phyloP scores from a whole-genome alignment of 2,113 vertebrate genomes.

The Zapornia atra region DNA sequence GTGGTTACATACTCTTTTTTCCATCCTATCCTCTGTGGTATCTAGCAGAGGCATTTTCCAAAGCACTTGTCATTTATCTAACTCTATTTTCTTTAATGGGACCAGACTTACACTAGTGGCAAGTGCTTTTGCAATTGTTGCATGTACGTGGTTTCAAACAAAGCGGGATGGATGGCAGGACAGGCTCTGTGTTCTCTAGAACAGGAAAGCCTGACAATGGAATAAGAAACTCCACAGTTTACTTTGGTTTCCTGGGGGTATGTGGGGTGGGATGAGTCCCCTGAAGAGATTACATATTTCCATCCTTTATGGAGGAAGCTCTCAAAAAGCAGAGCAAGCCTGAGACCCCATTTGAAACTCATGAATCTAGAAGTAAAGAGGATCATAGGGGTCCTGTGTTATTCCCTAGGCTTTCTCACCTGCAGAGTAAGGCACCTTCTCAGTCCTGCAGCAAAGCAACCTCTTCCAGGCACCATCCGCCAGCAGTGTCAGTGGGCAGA shows the following conservation, averaged over 20 bases:
- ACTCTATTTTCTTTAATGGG: not conserved
- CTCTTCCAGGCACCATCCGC: not conserved
- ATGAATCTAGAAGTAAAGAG: not conserved
- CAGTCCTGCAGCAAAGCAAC: not conserved
- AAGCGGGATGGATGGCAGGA: not conserved
- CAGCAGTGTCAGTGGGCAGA: not conserved
- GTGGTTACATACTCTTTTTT: not conserved
- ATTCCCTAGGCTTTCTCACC: not conserved
- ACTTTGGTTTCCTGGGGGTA: not conserved
- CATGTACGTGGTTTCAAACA: not conserved
- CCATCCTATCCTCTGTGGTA: not conserved
- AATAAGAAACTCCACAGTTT: not conserved
- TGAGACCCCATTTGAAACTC: not conserved
- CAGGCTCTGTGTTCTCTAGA: not conserved
- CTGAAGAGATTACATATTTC: not conserved
- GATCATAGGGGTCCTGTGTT: not conserved
- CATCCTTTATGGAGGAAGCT: not conserved
- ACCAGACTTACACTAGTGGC: not conserved
- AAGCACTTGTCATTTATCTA: not conserved
- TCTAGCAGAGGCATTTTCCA: not conserved
- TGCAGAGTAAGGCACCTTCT: not conserved
- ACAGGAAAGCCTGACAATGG: not conserved
- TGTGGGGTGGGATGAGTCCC: too few species aligned
- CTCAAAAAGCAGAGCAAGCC: not conserved
- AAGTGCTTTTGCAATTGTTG: not conserved